Conservation (phyloP, 2,113 vertebrate genomes). For the Orcinus orca region DNA sequence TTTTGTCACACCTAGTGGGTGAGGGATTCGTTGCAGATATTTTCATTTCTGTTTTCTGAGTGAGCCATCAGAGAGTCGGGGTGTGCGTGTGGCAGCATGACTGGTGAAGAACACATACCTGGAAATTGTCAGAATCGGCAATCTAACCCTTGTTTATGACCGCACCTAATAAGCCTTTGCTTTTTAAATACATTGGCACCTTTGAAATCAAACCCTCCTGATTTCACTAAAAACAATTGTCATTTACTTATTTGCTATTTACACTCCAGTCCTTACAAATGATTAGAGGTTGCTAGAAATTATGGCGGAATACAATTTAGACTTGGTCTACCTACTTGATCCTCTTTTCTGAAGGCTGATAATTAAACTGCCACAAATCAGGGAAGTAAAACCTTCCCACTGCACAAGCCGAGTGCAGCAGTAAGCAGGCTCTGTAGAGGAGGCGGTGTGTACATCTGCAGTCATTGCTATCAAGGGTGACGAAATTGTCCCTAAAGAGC, state of each 20-base stretch:
- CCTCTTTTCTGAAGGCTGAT: neutral
- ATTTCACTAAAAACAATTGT: neutral
- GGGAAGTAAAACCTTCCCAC: neutral
- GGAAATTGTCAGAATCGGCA: neutral
- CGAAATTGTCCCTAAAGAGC: conserved; percentile 7
- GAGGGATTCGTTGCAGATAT: neutral
- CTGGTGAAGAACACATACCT: neutral
- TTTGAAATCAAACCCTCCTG: neutral
- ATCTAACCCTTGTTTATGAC: neutral
- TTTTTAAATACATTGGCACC: neutral
- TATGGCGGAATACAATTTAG: neutral
- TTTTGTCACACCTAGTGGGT: neutral
- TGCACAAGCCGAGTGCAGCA: neutral
- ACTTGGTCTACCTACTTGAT: neutral
- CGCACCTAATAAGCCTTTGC: neutral
- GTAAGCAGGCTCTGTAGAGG: neutral
- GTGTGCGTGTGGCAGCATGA: neutral
- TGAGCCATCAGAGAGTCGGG: neutral
- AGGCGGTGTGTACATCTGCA: neutral
- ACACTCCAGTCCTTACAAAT: neutral
- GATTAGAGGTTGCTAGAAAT: conserved; percentile 26
- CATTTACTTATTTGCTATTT: neutral
- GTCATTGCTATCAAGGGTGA: neutral
- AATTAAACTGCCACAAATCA: neutral
- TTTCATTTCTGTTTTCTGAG: neutral